Base-by-base conservation (phyloP, 2,888 invertebrate species). In the Scrobipalpa atriplicella region DNA sequence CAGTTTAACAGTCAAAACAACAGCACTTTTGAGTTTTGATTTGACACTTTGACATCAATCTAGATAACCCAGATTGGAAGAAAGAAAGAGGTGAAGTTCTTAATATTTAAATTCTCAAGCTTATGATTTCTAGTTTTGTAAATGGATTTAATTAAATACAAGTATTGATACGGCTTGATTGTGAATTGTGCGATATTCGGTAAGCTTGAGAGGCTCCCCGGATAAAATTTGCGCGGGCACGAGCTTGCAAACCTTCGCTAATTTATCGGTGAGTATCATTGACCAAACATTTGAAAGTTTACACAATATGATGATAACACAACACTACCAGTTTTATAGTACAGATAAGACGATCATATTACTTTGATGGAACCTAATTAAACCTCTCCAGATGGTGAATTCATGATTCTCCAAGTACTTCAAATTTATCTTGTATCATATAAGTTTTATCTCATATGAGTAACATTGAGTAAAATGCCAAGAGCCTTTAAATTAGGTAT, bases 1-100 rank as follows among this genome's bases (percentile, higher is more conserved):
- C 56, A 21, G 41, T 56, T n/a, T n/a, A 56, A 41, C 38, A 64
- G 56, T 51, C 67, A 71, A 66, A 69, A 71, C 69, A 71, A 69
- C 62, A 66, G 54, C 64, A 63, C 65, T 52, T 61, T 54, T 39
- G 66, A 69, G 67, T 66, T 67, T 68, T 69, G 68, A 67, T 51
- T 58, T 64, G 68, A 69, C 68, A 67, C 68, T 69, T 54, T 69
- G 69, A 68, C 69, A 68, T 65, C 61, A 66, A 58, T 19, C 36
- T 47, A 58, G 41, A 64, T 63, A 63, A 58, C 58, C 67, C 11
- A 43, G 43, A 43, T 54, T 13, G n/a, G 19, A 19, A 9, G 52
- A 18, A 19, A 9, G 52, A 18, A 62, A 19, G 3, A 36, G 38
- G 52, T 64, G 52, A 64, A 64, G 52, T 64, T 47, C 21, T 47